Conservation (phyloP, 1,140 invertebrate genomes). For the Lucilia sericata region DNA sequence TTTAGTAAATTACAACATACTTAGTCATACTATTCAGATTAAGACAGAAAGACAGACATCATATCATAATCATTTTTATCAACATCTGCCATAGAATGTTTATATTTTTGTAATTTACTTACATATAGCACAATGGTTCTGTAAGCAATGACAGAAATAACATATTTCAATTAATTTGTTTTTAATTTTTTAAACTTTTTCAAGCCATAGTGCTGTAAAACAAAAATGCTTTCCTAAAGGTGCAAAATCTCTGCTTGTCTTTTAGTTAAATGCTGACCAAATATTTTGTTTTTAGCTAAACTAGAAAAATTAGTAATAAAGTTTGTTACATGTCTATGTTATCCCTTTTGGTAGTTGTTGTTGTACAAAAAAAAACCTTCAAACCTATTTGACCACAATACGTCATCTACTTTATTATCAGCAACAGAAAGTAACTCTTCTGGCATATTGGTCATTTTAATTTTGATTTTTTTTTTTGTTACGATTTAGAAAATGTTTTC, state of each 20-base stretch:
- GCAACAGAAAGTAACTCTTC: background rate
- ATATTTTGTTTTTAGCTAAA: background rate
- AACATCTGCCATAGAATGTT: background rate
- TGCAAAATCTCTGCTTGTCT: background rate
- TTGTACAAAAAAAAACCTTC: background rate
- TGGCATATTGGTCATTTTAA: background rate
- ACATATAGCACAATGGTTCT: background rate
- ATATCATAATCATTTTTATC: background rate
- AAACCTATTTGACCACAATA: conserved; percentile 6
- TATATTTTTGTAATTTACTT: background rate
- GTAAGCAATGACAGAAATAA: background rate
- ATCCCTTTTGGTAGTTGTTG: background rate
- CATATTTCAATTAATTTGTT: no score
- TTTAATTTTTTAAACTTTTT: no score
- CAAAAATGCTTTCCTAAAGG: background rate
- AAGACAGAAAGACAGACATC: no score
- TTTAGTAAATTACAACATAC: background rate
- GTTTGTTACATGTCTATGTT: background rate
- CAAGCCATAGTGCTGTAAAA: no score
- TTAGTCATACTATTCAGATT: background rate
- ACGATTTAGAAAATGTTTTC: no score
- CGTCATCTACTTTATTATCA: background rate
- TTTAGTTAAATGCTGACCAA: background rate
- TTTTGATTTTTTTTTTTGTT: background rate
- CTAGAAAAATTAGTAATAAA: background rate